A percentile compares a stretch with the other conserved stretches of the same genome.
These are phyloP conservation scores for Caerostris darwini DNA, from an alignment of 1,140 invertebrate species.

Conservation along the genomic window DNA sequence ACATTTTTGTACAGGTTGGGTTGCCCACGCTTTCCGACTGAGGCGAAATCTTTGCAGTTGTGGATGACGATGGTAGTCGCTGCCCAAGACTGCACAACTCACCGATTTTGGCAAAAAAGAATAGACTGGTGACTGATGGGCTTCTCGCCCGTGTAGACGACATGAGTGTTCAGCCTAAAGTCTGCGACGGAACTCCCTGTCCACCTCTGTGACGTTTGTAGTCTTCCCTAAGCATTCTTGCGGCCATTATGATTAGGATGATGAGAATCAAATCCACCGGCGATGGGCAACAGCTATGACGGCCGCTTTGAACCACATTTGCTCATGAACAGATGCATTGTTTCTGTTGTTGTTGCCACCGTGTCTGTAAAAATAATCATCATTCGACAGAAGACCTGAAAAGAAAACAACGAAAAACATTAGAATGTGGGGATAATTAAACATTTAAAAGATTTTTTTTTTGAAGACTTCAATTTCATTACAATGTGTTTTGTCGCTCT, in stretches of 20 bases:
- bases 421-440: too few species aligned
- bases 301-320: constrained; percentile 92
- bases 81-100: constrained; percentile 53
- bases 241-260: constrained; percentile 88
- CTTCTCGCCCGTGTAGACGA: constrained; percentile 61
- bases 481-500: too few species aligned
- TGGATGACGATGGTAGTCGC: constrained; percentile 1
- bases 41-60: constrained; percentile 54
- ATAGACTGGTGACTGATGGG: constrained; percentile 16
- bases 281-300: constrained; percentile 93
- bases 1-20: constrained; percentile 62
- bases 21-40: constrained; percentile 33
- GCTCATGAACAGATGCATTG: constrained; percentile 80
- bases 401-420: neutral
- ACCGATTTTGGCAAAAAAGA: constrained; percentile 57
- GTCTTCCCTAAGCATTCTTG: constrained; percentile 87
- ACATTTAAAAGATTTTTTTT: too few species aligned
- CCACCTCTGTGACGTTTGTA: constrained; percentile 81
- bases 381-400: constrained; percentile 49
- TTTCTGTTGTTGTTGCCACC: constrained; percentile 18
- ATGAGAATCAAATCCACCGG: constrained; percentile 90
- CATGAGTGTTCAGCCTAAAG: constrained; percentile 36
- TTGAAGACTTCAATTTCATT: too few species aligned
- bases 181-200: constrained; percentile 80
- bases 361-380: constrained; percentile 63